These are phyloP conservation scores for Ethmia dodecea DNA, from an alignment of 2,888 invertebrate genomes.

Conservation along the genomic window DNA sequence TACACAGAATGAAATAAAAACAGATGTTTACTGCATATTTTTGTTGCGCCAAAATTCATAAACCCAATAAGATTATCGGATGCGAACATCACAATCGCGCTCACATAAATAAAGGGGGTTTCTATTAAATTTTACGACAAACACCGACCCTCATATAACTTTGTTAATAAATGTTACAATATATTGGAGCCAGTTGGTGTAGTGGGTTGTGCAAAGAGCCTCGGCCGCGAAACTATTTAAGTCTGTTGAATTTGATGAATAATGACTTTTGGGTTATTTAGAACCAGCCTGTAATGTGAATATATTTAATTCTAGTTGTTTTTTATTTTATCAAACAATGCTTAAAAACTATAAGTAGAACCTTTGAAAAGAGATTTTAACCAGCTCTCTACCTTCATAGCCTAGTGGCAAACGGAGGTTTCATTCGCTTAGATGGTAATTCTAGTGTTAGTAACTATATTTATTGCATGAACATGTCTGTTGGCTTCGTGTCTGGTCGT, in stretches of 20 bases:
- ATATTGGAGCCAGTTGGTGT: slow-evolving; percentile 51
- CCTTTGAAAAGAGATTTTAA: too few relatives aligned
- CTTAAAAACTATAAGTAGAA: too few relatives aligned
- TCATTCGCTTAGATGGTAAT: too few relatives aligned
- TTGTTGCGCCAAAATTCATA: slow-evolving; percentile 28
- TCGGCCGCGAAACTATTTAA: slow-evolving; percentile 20
- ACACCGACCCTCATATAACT: slow-evolving; percentile 65
- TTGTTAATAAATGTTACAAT: slow-evolving; percentile 70
- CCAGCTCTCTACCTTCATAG: too few relatives aligned
- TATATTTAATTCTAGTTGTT: too few relatives aligned
- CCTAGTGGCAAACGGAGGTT: too few relatives aligned
- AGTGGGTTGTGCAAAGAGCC: slow-evolving; percentile 32
- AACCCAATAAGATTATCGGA: slow-evolving; percentile 40
- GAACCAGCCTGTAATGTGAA: too few relatives aligned
- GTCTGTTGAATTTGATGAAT: slow-evolving; percentile 21
- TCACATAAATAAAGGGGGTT: slow-evolving; percentile 59
- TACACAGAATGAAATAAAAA: slow-evolving; percentile 27
- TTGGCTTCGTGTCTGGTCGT: too few relatives aligned
- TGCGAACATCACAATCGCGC: slow-evolving; percentile 30
- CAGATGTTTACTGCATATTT: slow-evolving; percentile 27
- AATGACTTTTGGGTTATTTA: slow-evolving; percentile 9
- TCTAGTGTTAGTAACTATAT: too few relatives aligned
- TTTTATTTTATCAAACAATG: too few relatives aligned
- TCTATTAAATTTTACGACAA: slow-evolving; percentile 72
- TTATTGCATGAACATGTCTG: too few relatives aligned